Percentiles rank a stretch among this genome's conserved stretches.
Evolutionary conservation across 2,888 invertebrate genomes (phyloP).

Genomic region (Nymphalis c-album): DNA sequence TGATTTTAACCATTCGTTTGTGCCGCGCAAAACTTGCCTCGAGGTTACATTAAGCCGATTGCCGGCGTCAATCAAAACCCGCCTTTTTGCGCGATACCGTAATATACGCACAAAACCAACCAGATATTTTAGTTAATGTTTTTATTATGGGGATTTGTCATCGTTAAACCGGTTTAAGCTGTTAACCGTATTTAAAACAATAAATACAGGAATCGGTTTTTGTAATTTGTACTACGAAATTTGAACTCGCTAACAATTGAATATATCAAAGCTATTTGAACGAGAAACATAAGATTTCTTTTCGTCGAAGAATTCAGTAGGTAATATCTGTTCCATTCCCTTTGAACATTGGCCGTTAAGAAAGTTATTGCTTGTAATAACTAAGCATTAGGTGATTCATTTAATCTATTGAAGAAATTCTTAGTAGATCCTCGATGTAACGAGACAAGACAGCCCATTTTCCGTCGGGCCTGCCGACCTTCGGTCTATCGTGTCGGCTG

Average conservation of each 20-base stretch:
- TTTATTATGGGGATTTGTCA: slow-evolving; percentile 40
- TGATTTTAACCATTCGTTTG: slow-evolving; percentile 79
- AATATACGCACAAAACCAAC: slow-evolving; percentile 54
- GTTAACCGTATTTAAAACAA: slow-evolving; percentile 13
- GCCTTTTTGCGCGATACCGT: slow-evolving; percentile 70
- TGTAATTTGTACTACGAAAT: neutral
- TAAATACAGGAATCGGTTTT: slow-evolving; percentile 6
- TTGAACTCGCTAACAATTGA: neutral
- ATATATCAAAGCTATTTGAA: neutral
- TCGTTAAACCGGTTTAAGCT: slow-evolving; percentile 19
- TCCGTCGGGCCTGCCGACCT: slow-evolving; percentile 56
- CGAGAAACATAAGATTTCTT: slow-evolving; percentile 4
- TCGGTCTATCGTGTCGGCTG: slow-evolving; percentile 58
- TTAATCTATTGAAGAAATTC: slow-evolving; percentile 38
- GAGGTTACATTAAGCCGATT: slow-evolving; percentile 81
- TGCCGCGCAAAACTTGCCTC: slow-evolving; percentile 76
- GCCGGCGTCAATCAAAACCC: slow-evolving; percentile 78
- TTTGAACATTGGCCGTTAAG: slow-evolving; percentile 31
- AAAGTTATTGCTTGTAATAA: slow-evolving; percentile 51
- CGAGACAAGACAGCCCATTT: slow-evolving; percentile 58
- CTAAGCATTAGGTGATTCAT: slow-evolving; percentile 44
- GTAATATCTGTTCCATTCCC: slow-evolving; percentile 17
- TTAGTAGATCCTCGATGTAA: slow-evolving; percentile 54
- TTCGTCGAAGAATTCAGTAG: slow-evolving; percentile 17
- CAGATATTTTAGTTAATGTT: slow-evolving; percentile 57